These are phyloP conservation scores for Ceyx cyanopectus DNA, from an alignment of 2,113 vertebrate species.

Conservation along the genomic window DNA sequence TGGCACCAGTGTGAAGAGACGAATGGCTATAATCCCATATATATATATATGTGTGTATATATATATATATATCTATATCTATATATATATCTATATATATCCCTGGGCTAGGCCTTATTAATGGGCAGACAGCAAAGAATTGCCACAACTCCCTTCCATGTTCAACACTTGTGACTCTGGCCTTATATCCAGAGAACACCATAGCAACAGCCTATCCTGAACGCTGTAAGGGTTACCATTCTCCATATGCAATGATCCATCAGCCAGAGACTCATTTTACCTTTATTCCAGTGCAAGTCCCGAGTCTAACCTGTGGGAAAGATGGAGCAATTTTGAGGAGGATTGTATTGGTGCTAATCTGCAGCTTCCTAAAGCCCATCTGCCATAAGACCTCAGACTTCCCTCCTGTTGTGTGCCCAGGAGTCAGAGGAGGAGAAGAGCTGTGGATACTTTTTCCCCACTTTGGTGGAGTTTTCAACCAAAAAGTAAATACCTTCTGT, in stretches of 20 bases:
- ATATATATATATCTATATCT: too few species aligned
- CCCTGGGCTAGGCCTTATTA: background rate
- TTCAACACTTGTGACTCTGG: background rate
- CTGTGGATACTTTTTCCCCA: background rate
- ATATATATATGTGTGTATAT: too few species aligned
- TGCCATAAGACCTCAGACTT: background rate
- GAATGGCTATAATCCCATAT: fast-evolving
- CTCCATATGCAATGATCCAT: background rate
- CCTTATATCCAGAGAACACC: background rate
- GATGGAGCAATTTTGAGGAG: background rate
- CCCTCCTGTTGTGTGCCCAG: background rate
- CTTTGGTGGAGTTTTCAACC: background rate
- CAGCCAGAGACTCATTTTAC: background rate
- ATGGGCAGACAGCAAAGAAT: background rate
- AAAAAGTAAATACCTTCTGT: background rate
- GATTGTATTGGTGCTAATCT: background rate
- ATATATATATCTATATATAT: too few species aligned
- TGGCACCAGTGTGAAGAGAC: background rate
- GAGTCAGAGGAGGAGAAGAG: background rate
- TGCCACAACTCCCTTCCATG: background rate
- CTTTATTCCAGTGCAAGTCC: background rate
- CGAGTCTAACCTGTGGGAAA: background rate
- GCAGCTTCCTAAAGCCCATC: background rate
- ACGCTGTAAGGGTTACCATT: background rate
- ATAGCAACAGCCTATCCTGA: fast-evolving